Evolutionary conservation across 2,888 invertebrate genomes (phyloP), one percentile per base, ranked within the genome.

Genomic region (Melolontha melolontha): DNA sequence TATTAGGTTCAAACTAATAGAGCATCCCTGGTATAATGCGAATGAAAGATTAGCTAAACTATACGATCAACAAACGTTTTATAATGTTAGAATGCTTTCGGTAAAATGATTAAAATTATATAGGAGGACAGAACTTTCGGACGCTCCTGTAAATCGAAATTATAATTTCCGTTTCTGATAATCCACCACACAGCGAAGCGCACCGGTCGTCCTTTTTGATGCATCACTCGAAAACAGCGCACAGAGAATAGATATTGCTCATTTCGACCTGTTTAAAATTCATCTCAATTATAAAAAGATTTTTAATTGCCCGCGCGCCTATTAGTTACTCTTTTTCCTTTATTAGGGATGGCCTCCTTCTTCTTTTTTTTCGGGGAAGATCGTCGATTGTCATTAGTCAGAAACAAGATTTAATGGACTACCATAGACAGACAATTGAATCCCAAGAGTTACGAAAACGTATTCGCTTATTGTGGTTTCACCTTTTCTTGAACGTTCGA

Each of bases 281-380:
- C 79, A 76, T 79, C 77, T 79, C 81, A 80, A 81, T 81, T 82
- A 82, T 79, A 80, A 80, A 80, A 81, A 80, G 79, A 81, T 81
- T 81, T 81, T 81, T 82, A 82, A 82, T 82, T 82, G 81, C 79
- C 76, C 76, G 68, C 64, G 69, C 66, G 75, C 78, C 79, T 80
- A 79, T 79, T 77, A 76, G 75, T 73, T 64, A 57, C 70, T 39
- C 29, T 71, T 71, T 73, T 72, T 71, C 68, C 67, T 39, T 69
- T 55, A 47, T 42, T 27, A 41, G 55, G 17, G 34, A 64, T 54
- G 54, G 27, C 27, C 5, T 12, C 27, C 5, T 27, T n/a, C 2
- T n/a, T 6, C 12, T 12, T 52, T 52, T 29, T 34, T 52, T 52
- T 29, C 27, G n/a, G 14, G n/a, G 51, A 22, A 27, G 51, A 12